Base-by-base conservation (phyloP, 2,113 vertebrate species). In the Eublepharis macularius region DNA sequence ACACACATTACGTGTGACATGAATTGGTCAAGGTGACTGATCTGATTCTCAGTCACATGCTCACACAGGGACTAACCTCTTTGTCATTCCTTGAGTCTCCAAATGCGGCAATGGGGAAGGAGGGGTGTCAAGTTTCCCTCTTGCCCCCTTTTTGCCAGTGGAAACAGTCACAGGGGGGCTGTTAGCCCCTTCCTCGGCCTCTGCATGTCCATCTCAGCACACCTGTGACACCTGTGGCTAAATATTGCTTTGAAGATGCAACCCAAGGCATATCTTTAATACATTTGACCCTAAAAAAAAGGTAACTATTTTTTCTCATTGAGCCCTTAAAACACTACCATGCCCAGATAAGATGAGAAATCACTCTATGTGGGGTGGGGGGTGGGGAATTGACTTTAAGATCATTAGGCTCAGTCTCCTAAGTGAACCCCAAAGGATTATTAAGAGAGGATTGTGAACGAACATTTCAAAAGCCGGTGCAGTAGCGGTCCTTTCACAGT, bases 341-440 rank as follows among this genome's bases (percentile, higher is more conserved):
- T 4, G 78, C 87, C 41, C 85, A n/a, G 68, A 36, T 60, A 72
- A 76, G 86, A 86, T 76, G 9, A 54, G 87, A 92, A 85, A 69
- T 0, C 11, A 73, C 72, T 76, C 29, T 14, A 13, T 14, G 13
- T 51, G 16, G 68, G 83, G 36, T 82, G 36, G 83, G 65, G 63
- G 51, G 82, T 73, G 69, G 73, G 3, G 73, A 4, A 87, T 36
- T 47, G 91, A 51, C 85, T 83, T 83, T 74, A 90, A 91, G 41
- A 77, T 82, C 80, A 60, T 92, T 84, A 69, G 34, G 24, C 65
- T 76, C 41, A 9, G 36, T 8, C 21, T 86, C 77, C 39, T 57
- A 69, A 76, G 51, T 32, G 76, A 86, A 34, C 65, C 43, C 75
- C 41, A 32, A 41, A 79, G 70, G 90, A 86, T 72, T 47, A 89